phyloP scores from a whole-genome alignment of 2,888 invertebrate species.

The Frankliniella fusca region DNA sequence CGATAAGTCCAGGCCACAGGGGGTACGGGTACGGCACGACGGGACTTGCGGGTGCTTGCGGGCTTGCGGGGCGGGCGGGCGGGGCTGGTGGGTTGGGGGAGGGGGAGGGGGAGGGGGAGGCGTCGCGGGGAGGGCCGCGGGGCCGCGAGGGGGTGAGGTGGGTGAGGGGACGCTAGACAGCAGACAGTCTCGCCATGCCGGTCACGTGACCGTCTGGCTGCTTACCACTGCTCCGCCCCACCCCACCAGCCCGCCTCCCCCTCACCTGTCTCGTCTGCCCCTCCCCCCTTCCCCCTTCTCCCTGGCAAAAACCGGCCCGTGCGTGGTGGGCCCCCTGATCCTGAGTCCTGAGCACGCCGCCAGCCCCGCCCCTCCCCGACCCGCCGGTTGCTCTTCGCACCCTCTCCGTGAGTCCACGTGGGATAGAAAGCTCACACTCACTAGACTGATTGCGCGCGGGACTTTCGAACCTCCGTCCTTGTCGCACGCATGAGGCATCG shows the following conservation, averaged over 20 bases:
- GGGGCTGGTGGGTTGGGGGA: too few species aligned
- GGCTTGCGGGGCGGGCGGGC: background rate
- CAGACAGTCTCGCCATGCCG: slow-evolving; percentile 13
- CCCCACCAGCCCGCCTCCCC: background rate
- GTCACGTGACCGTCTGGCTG: slow-evolving; percentile 18
- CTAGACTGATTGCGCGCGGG: too few species aligned
- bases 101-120: background rate
- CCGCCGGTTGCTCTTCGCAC: too few species aligned
- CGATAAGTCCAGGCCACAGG: too few species aligned
- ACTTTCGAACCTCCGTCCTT: too few species aligned
- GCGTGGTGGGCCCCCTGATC: too few species aligned
- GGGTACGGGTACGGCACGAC: background rate
- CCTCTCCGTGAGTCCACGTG: too few species aligned
- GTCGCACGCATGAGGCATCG: too few species aligned
- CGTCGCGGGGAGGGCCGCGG: background rate
- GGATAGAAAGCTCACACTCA: too few species aligned
- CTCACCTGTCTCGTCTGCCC: background rate
- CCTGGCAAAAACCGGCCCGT: background rate
- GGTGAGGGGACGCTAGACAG: background rate
- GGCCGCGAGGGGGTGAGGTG: background rate
- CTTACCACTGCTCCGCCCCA: background rate
- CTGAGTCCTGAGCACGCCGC: too few species aligned
- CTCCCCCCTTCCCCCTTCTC: background rate
- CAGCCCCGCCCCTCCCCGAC: too few species aligned
- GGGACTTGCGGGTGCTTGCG: background rate